phyloP scores from a whole-genome alignment of 2,797 vertebrate species.

The Lagocephalus sceleratus region DNA sequence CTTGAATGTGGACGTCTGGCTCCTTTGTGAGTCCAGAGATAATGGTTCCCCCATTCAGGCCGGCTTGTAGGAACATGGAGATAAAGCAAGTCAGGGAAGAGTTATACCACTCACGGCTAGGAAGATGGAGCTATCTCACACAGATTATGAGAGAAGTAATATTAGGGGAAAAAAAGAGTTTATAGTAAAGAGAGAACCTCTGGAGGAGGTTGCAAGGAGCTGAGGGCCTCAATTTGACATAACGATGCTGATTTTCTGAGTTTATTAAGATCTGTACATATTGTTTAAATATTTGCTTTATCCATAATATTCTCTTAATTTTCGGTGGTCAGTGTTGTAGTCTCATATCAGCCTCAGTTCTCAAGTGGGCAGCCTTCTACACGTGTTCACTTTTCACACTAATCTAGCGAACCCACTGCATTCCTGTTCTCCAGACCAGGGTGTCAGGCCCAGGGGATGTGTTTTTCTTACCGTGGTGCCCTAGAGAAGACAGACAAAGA shows the following conservation, averaged over 20 bases:
- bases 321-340: neutral
- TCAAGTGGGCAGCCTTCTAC: constrained; percentile 35
- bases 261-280: no score
- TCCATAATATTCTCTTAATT: neutral
- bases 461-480: constrained; percentile 28
- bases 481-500: constrained; percentile 47
- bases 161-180: constrained; percentile 64
- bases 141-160: constrained; percentile 81
- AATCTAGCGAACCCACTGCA: constrained; percentile 22
- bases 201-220: constrained; percentile 63
- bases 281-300: neutral
- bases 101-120: constrained; percentile 83
- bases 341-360: constrained; percentile 15
- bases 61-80: constrained; percentile 94
- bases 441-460: constrained; percentile 23
- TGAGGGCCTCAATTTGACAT: constrained; percentile 55
- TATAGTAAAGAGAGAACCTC: constrained; percentile 58
- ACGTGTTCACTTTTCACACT: constrained; percentile 46
- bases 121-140: constrained; percentile 78
- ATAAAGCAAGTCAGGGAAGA: constrained; percentile 87
- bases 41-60: constrained; percentile 93
- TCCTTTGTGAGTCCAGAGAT: constrained; percentile 89
- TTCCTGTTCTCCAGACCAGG: constrained; percentile 22
- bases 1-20: constrained; percentile 91
- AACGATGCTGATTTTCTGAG: neutral